These are phyloP conservation scores for Dallia pectoralis DNA, from an alignment of 2,797 vertebrate species.

Conservation along the genomic window DNA sequence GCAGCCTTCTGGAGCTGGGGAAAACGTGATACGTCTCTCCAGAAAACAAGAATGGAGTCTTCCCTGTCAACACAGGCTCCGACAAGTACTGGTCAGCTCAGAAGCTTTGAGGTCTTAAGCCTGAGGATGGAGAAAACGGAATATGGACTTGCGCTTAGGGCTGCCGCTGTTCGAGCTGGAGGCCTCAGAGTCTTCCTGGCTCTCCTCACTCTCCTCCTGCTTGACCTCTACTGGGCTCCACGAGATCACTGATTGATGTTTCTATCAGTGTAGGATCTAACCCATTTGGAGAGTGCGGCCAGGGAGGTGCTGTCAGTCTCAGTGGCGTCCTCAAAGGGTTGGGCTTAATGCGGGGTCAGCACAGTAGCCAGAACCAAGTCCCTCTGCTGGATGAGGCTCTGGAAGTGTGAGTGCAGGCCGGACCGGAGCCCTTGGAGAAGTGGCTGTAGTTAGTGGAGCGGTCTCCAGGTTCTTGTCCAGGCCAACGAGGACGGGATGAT, in stretches of 20 bases:
- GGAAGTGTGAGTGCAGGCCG: slow-evolving; percentile 66
- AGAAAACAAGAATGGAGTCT: slow-evolving; percentile 56
- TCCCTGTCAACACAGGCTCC: slow-evolving; percentile 55
- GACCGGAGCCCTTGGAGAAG: slow-evolving; percentile 71
- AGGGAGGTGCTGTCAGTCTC: slow-evolving; percentile 44
- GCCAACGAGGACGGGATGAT: slow-evolving; percentile 69
- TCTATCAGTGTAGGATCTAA: slow-evolving; percentile 52
- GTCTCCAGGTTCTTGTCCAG: slow-evolving; percentile 70
- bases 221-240: slow-evolving; percentile 26
- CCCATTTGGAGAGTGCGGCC: slow-evolving; percentile 62
- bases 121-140: slow-evolving; percentile 49
- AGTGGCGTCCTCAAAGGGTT: slow-evolving; percentile 66
- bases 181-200: slow-evolving; percentile 23
- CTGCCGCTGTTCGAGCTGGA: slow-evolving; percentile 17
- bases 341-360: slow-evolving; percentile 72
- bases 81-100: slow-evolving; percentile 68
- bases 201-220: slow-evolving; percentile 27
- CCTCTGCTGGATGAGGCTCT: slow-evolving; percentile 64
- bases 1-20: slow-evolving; percentile 62
- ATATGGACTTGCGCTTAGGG: slow-evolving; percentile 65
- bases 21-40: slow-evolving; percentile 65
- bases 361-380: slow-evolving; percentile 70
- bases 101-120: slow-evolving; percentile 56
- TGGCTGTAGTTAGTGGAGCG: slow-evolving; percentile 60
- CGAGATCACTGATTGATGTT: slow-evolving; percentile 32